Evolutionary conservation across 2,797 vertebrate genomes (phyloP).

Genomic region (Antennarius maculatus): DNA sequence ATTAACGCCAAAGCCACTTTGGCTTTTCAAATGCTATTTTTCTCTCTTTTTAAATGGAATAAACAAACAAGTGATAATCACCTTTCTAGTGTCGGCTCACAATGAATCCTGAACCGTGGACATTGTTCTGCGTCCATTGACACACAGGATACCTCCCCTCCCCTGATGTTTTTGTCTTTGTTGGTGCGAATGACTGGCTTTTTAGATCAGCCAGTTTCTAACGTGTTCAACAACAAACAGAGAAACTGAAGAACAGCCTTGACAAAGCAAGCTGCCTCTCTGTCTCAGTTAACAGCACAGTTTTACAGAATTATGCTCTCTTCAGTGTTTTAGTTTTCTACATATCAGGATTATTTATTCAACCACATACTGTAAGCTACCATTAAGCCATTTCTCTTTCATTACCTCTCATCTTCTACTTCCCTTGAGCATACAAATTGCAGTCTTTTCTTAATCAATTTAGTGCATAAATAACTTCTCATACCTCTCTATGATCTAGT

Average conservation of each 20-base stretch:
- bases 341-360: constrained; percentile 53
- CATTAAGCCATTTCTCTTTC: constrained; percentile 73
- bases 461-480: constrained; percentile 65
- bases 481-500: constrained; percentile 51
- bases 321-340: constrained; percentile 45
- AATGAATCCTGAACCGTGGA: constrained; percentile 73
- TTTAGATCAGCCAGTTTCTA: constrained; percentile 66
- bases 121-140: constrained; percentile 74
- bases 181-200: constrained; percentile 72
- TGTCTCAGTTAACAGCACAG: constrained; percentile 50
- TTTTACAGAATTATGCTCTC: constrained; percentile 41
- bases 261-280: constrained; percentile 57
- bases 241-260: constrained; percentile 42
- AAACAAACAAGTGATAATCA: constrained; percentile 87
- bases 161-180: constrained; percentile 64
- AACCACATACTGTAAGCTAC: constrained; percentile 58
- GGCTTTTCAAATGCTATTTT: constrained; percentile 84
- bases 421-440: constrained; percentile 75
- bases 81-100: constrained; percentile 79
- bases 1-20: constrained; percentile 86
- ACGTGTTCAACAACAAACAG: constrained; percentile 60
- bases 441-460: constrained; percentile 76
- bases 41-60: constrained; percentile 82
- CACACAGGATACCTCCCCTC: constrained; percentile 61
- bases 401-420: constrained; percentile 67